Conservation (phyloP, 1,140 invertebrate genomes). For the Brachionus sp. region DNA sequence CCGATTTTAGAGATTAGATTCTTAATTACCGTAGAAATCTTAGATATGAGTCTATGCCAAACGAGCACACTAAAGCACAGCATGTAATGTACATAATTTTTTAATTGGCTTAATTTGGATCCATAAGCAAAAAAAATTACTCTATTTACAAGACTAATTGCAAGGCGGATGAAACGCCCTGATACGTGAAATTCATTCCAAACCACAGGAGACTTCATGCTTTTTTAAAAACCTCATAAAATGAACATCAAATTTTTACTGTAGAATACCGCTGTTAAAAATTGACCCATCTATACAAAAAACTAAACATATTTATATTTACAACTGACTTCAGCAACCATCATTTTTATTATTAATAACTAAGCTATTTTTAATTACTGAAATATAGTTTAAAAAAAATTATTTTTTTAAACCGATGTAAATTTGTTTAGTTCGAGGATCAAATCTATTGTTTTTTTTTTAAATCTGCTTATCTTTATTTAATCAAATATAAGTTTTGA, state of each 20-base stretch:
- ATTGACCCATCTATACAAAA: background rate
- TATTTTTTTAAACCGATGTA: no score
- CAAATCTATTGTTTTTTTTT: no score
- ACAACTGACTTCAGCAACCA: background rate
- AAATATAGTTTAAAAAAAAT: no score
- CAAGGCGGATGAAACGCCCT: background rate
- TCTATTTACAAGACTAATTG: background rate
- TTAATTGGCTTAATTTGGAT: background rate
- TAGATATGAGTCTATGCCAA: background rate
- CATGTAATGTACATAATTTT: background rate
- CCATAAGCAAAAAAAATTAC: background rate
- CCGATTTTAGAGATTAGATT: constrained; percentile 23
- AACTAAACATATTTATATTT: background rate
- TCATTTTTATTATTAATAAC: no score
- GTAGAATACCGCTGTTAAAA: background rate
- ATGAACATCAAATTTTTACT: background rate
- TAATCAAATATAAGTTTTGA: no score
- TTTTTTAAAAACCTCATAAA: background rate
- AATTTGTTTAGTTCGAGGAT: no score
- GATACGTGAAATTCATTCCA: background rate
- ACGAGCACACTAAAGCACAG: background rate
- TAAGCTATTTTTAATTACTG: no score
- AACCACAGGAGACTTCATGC: background rate
- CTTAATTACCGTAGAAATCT: background rate
- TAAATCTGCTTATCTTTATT: no score